These are phyloP conservation scores for Anthopleura xanthogrammica DNA, from an alignment of 92 coral and sea anemone species.

Conservation along the genomic window DNA sequence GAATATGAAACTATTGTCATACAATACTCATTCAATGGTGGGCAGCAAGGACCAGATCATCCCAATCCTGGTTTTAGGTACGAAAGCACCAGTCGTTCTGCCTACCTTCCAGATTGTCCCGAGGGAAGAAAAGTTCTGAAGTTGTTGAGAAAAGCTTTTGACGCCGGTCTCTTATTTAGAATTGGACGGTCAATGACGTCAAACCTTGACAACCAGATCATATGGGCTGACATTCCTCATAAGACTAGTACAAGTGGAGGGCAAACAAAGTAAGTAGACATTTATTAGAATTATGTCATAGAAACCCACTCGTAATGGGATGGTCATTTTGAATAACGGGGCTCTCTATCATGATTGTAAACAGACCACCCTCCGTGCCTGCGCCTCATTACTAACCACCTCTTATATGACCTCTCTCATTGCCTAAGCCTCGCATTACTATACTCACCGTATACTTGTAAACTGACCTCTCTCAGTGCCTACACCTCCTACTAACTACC, in stretches of 20 bases:
- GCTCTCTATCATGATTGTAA: too few relatives aligned
- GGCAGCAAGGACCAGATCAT: constrained; percentile 53
- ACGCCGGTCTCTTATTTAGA: constrained; percentile 66
- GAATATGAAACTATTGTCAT: constrained; percentile 37
- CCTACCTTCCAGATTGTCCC: constrained; percentile 51
- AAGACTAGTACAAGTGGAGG: constrained; percentile 69
- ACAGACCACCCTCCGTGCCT: too few relatives aligned
- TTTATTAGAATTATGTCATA: too few relatives aligned
- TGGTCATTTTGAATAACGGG: too few relatives aligned
- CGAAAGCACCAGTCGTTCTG: constrained; percentile 51
- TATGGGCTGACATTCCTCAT: constrained; percentile 84
- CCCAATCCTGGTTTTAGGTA: constrained; percentile 75
- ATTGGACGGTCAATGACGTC: constrained; percentile 66
- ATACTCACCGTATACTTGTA: background rate
- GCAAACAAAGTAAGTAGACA: constrained; percentile 16
- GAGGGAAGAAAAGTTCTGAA: constrained; percentile 69
- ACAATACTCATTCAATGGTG: constrained; percentile 36
- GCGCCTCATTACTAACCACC: too few relatives aligned
- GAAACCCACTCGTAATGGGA: too few relatives aligned
- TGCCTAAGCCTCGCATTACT: too few relatives aligned
- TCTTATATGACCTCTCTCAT: background rate
- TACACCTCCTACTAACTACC: too few relatives aligned
- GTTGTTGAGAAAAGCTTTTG: constrained; percentile 74
- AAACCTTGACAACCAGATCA: constrained; percentile 49
- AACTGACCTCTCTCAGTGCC: background rate